Evolutionary conservation across 1,140 invertebrate genomes (phyloP), one percentile per base, ranked within the genome.

Genomic region (Listronotus oregonensis): DNA sequence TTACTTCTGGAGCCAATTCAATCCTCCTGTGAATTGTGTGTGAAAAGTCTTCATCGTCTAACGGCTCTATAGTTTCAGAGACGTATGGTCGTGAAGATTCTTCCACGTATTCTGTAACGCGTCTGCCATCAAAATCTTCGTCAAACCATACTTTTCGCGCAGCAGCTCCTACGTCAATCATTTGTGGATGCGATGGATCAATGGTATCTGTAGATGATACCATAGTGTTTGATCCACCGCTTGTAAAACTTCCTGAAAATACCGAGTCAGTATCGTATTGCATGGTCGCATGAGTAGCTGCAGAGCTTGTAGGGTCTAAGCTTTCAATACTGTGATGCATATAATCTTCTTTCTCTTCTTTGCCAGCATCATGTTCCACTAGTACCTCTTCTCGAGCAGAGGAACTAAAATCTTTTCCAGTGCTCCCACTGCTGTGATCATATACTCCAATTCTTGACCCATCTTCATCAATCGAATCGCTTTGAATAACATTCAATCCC

Each of bases 221-320:
- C 86, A 90, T 87, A 11, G 88, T 90, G 72, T 87, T 88, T 47
- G 88, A 89, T 64, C 88, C 88, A 71, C 86, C 88, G 78, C 90
- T 91, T 31, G 90, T 91, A 42, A 92, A 85, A 78, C 90, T 92
- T 14, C 89, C 89, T 5, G 90, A 92, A 87, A 91, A 91, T 15
- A 90, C 84, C 0, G 90, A 92, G 72, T 92, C 90, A 0, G 88
- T 89, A 77, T 92, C 90, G 72, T 89, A 90, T 71, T 91, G 90
- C 73, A 90, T 92, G n/a, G 90, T 92, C 14, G 90, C 90, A 73
- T 90, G 86, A 0, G 90, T 92, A 0, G 89, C 90, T 12, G 89
- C 89, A 1, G 90, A 91, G 71, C 88, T 90, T 0, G 87, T 87
- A 9, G 86, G 86, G 67, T 88, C 87, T 15, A 88, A 69, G 56